Conservation (phyloP, 2,888 invertebrate species). For the Rhaphigaster nebulosa region DNA sequence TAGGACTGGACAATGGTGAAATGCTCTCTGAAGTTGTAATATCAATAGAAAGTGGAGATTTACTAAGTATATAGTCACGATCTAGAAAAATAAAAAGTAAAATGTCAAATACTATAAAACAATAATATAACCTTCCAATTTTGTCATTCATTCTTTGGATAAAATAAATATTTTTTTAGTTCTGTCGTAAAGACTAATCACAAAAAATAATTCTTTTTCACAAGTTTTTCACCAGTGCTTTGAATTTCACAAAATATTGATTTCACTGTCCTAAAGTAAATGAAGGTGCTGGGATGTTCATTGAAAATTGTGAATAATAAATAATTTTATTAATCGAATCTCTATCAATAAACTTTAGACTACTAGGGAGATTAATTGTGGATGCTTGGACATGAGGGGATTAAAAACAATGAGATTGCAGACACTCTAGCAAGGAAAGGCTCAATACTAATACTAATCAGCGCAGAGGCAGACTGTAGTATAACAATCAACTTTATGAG, state of each 20-base stretch:
- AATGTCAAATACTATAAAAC: neutral
- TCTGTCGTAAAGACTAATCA: neutral
- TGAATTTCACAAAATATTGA: neutral
- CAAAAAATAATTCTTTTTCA: neutral
- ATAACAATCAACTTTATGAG: neutral
- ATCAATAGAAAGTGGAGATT: slow-evolving; percentile 65
- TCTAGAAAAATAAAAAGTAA: slow-evolving; percentile 59
- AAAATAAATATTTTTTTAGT: neutral
- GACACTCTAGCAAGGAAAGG: neutral
- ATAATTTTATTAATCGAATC: neutral
- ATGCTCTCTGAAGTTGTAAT: slow-evolving; percentile 65
- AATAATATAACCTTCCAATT: neutral
- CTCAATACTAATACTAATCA: neutral
- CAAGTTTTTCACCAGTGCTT: neutral
- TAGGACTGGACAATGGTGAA: slow-evolving; percentile 64
- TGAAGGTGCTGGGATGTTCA: neutral
- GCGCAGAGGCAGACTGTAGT: neutral
- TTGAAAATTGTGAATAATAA: neutral
- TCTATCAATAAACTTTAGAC: neutral
- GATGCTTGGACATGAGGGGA: neutral
- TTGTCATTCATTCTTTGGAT: neutral
- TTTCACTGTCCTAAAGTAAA: neutral
- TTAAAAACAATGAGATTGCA: too few species aligned
- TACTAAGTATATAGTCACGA: slow-evolving; percentile 65
- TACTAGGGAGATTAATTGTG: neutral